Evolutionary conservation across 2,888 invertebrate species (phyloP), one percentile per base, ranked within the genome.

Genomic region (Hesperia comma): DNA sequence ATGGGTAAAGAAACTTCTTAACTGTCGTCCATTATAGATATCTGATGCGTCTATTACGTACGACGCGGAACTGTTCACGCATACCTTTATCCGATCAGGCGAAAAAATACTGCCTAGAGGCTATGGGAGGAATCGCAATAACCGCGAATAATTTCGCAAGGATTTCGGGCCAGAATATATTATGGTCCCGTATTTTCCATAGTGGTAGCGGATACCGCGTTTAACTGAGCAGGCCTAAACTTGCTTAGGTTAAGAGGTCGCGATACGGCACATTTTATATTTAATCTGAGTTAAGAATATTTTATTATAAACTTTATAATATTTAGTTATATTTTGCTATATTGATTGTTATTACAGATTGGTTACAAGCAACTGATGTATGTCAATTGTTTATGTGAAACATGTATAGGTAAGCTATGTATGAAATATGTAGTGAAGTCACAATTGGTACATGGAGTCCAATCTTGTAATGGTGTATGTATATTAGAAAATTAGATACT

Each of bases 251-350:
- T 79, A 81, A 84, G 76, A 74, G 71, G 68, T 79, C 80, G 82
- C 79, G 81, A 85, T 86, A 84, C 79, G 80, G 84, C 76, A 84
- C 87, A 85, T 86, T 85, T 83, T 84, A 87, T 88, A 85, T 86
- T 86, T 85, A 87, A 85, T 82, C 84, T 81, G 80, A 81, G 83
- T 85, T 87, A 57, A 87, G 85, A 75, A 76, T 87, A 85, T 88
- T 82, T 84, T 87, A 88, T 80, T 82, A 78, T 83, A 82, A 83
- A 85, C 82, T 82, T 83, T 84, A 86, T 83, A 49, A 17, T 72
- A 80, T 37, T 37, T 80, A 83, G 79, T 82, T 84, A 81, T 85
- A 84, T 81, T 84, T 86, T 85, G 81, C 81, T 86, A 85, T 85
- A 82, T 79, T 72, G 75, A 82, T 82, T 83, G 82, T 82, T 80